Base-by-base conservation (phyloP, 2,888 invertebrate species). In the Parascotia fuliginaria region DNA sequence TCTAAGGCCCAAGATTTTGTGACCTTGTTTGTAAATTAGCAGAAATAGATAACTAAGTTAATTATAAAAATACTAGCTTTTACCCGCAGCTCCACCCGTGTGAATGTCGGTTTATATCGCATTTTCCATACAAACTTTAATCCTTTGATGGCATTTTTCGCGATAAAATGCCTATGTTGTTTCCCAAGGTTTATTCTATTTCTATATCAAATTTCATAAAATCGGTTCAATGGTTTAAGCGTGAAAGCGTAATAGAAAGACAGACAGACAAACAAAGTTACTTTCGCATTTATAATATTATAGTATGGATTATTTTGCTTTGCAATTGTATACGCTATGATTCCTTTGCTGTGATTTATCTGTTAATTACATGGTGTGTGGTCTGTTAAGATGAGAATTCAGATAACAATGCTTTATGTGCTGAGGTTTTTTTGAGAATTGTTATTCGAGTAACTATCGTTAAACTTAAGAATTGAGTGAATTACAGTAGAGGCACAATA, bases 21-120 rank as follows among this genome's bases (percentile, higher is more conserved):
- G 72, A 75, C 75, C 75, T 78, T 79, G 71, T 73, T 72, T 65
- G 51, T 46, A 43, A 49, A 41, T 60, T 47, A 47, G 38, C 47
- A 32, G 48, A 65, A 55, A 57, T 55, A 49, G 41, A 62, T 43
- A 59, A 59, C 55, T 62, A 51, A 51, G 60, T 56, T 55, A 61
- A 60, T 48, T 49, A 55, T 51, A 39, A 50, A 59, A 57, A 36
- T 47, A 53, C n/a, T n/a, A n/a, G n/a, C n/a, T n/a, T n/a, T n/a
- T n/a, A n/a, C n/a, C n/a, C n/a, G n/a, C n/a, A n/a, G n/a, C n/a
- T n/a, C n/a, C n/a, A n/a, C n/a, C n/a, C n/a, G n/a, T n/a, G n/a
- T n/a, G n/a, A n/a, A n/a, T n/a, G n/a, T n/a, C n/a, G n/a, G n/a
- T n/a, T n/a, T n/a, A n/a, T n/a, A n/a, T n/a, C n/a, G n/a, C n/a